These are phyloP conservation scores for Copsychus sechellarum DNA, from an alignment of 2,113 vertebrate genomes.

Conservation along the genomic window DNA sequence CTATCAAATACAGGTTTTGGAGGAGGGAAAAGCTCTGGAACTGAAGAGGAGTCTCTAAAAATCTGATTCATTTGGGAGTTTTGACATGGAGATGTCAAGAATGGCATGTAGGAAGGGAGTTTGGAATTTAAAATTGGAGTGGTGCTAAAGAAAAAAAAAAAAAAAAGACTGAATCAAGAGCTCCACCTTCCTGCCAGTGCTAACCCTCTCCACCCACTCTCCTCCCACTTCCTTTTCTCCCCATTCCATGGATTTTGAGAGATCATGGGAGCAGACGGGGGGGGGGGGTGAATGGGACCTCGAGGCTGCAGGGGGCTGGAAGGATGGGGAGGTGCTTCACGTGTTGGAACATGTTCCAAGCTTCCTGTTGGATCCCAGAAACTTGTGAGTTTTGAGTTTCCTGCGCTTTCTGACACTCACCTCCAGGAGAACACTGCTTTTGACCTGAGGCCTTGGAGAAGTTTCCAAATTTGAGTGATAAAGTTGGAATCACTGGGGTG, in stretches of 20 bases:
- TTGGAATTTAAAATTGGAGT: background rate
- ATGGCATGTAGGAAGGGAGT: background rate
- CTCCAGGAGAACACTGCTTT: too few relatives aligned
- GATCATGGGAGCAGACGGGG: accelerated
- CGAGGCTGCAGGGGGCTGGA: background rate
- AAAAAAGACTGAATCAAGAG: background rate
- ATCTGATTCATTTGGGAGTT: background rate
- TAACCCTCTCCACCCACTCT: background rate
- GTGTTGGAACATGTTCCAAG: accelerated
- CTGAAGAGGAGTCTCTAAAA: background rate
- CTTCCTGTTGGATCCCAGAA: background rate
- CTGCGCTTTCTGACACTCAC: too few relatives aligned
- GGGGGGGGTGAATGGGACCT: background rate
- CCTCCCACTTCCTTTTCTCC: background rate
- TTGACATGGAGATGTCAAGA: accelerated
- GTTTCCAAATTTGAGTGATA: too few relatives aligned
- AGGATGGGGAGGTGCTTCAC: background rate
- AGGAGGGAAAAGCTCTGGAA: background rate
- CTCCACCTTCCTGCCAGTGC: background rate
- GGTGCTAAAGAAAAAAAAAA: background rate
- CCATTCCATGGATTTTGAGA: background rate
- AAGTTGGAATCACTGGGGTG: too few relatives aligned
- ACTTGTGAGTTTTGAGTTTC: too few relatives aligned
- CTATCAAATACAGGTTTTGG: background rate
- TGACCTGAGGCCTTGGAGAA: too few relatives aligned